Evolutionary conservation across 1,140 invertebrate species (phyloP).

Genomic region (Steinernema feltiae): DNA sequence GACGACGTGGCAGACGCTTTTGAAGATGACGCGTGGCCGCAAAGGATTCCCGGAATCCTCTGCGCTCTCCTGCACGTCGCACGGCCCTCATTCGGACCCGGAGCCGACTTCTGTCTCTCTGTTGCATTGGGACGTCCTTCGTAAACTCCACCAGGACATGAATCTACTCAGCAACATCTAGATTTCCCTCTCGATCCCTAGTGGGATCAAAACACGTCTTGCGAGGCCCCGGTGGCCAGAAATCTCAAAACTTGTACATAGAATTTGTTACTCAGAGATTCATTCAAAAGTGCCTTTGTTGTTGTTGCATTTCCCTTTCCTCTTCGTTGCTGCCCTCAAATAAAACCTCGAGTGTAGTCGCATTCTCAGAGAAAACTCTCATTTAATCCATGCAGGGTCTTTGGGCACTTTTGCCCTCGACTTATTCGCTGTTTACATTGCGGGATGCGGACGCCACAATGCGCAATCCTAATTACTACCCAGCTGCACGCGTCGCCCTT

Average conservation of each 20-base stretch:
- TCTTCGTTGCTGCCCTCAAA: no score
- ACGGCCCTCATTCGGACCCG: background rate
- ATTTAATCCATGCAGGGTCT: no score
- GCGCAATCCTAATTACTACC: no score
- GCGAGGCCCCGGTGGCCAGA: background rate
- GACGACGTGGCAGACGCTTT: conserved; percentile 21
- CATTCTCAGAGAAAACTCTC: no score
- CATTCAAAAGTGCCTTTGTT: background rate
- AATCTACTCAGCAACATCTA: background rate
- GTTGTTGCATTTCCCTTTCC: background rate
- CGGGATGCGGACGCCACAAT: no score
- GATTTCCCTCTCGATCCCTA: background rate
- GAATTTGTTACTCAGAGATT: background rate
- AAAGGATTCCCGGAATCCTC: background rate
- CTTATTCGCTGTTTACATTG: no score
- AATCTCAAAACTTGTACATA: background rate
- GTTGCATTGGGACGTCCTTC: background rate
- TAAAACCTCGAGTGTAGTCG: no score
- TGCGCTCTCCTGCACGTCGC: background rate
- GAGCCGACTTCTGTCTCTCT: background rate
- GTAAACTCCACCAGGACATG: conserved; percentile 5
- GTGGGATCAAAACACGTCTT: background rate
- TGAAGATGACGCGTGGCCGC: background rate
- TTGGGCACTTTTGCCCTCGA: no score
- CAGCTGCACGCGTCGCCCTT: background rate